These are phyloP conservation scores for Tragelaphus imberbis DNA, from an alignment of 2,113 vertebrate species.

Conservation along the genomic window DNA sequence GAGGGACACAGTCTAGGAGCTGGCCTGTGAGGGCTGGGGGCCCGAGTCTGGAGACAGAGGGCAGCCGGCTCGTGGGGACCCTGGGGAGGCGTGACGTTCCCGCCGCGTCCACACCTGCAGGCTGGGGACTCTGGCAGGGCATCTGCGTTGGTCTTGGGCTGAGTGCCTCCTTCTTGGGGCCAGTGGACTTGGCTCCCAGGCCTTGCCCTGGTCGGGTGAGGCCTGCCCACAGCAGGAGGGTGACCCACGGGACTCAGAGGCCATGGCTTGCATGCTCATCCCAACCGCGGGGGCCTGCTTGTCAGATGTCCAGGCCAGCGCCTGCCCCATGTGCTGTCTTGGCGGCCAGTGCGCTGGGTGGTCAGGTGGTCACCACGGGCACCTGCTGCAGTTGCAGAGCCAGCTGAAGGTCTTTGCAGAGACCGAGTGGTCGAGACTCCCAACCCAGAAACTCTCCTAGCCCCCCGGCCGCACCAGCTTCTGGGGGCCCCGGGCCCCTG, in stretches of 20 bases:
- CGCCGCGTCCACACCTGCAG: rapidly evolving
- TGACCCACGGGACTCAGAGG: neutral
- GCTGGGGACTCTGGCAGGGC: neutral
- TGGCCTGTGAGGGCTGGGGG: neutral
- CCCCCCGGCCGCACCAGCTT: neutral
- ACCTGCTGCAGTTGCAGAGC: neutral
- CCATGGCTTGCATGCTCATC: neutral
- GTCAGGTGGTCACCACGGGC: neutral
- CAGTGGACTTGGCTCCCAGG: neutral
- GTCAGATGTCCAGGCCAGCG: rapidly evolving
- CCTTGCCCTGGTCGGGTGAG: neutral
- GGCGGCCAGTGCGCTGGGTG: neutral
- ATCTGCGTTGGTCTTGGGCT: neutral
- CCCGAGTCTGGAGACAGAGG: neutral
- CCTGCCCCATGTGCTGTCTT: neutral
- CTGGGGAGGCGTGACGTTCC: rapidly evolving
- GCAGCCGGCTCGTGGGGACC: neutral
- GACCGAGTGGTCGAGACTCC: rapidly evolving
- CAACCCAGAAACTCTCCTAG: neutral
- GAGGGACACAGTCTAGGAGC: neutral
- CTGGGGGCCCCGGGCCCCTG: neutral
- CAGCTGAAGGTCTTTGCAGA: neutral
- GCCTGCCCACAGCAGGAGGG: rapidly evolving
- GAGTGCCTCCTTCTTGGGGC: neutral
- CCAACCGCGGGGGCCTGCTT: rapidly evolving